Evolutionary conservation across 2,113 vertebrate genomes (phyloP), one percentile per base, ranked within the genome.

Genomic region (Gorilla gorilla): DNA sequence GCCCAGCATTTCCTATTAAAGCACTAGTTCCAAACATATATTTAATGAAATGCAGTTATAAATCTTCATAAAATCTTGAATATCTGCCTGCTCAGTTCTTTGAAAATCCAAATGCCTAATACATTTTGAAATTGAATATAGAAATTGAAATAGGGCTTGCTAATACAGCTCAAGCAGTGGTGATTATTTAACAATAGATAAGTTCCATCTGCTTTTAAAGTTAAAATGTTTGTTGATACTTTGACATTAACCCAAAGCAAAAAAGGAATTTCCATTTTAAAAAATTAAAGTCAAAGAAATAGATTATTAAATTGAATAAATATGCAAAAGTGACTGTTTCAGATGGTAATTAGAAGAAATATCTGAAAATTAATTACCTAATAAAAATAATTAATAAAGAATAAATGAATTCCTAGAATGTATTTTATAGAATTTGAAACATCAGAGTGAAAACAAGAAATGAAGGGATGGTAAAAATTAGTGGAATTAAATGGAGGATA

Each of bases 51-150:
- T 52, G 55, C 7, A 92, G 61, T 64, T 64, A 90, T 92, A 96
- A 96, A 92, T 95, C 43, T 43, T 92, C 43, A 84, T 92, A 95
- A 95, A 92, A 96, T 73, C 45, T 94, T 97, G 82, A 52, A 64
- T 94, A 52, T 76, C 17, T 73, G 52, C 89, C 86, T 95, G 27
- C 18, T 83, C 40, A 81, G 89, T 91, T 76, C 84, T 83, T 76
- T 43, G 18, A 97, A 95, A 93, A 92, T 92, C 86, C 68, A 97
- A 90, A 95, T 8, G 5, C 55, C 57, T 88, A 72, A 97, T 93
- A 96, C 35, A 93, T 93, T 90, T 80, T 85, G 61, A 94, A 96
- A 92, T 14, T 13, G 52, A 94, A 81, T 48, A 43, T 27, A 80
- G 70, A 92, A 83, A 87, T 88, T 81, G 80, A 87, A 86, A 93